Conservation (phyloP, 2,113 vertebrate species). For the Phrynocephalus versicolor region DNA sequence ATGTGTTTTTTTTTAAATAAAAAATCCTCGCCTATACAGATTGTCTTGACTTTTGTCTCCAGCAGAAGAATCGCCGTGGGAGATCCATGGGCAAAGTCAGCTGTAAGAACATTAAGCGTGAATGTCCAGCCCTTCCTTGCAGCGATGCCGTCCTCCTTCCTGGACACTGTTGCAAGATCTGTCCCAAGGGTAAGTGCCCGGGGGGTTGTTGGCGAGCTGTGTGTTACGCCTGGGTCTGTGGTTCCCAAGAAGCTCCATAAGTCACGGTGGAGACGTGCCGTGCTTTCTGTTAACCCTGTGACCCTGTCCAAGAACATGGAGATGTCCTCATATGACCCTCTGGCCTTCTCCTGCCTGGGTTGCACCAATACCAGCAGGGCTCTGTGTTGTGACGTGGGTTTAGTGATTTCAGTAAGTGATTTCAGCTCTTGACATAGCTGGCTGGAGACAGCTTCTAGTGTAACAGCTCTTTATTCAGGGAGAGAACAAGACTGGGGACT, state of each 20-base stretch:
- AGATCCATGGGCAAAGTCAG: conserved; percentile 85
- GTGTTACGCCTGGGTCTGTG: background rate
- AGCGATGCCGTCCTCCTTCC: conserved; percentile 82
- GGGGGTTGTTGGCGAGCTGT: rapidly evolving
- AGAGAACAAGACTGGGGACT: too few relatives aligned
- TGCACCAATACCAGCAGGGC: background rate
- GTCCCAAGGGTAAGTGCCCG: conserved; percentile 84
- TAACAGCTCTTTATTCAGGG: too few relatives aligned
- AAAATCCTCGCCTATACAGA: too few relatives aligned
- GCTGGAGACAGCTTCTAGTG: too few relatives aligned
- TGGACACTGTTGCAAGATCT: conserved; percentile 93
- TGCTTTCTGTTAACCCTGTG: background rate
- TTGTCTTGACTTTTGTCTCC: conserved; percentile 8
- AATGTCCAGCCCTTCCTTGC: conserved; percentile 85
- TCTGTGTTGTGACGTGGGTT: too few relatives aligned
- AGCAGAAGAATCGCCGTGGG: conserved; percentile 81
- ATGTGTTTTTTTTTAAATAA: too few relatives aligned
- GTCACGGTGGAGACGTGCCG: background rate
- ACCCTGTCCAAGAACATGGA: background rate
- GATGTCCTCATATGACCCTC: background rate
- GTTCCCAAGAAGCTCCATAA: too few relatives aligned
- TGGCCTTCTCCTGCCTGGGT: background rate
- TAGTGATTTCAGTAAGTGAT: too few relatives aligned
- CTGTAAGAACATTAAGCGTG: conserved; percentile 93
- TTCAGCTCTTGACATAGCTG: too few relatives aligned